These are phyloP conservation scores for Aspidapion aeneum DNA, from an alignment of 2,888 invertebrate genomes.

Conservation along the genomic window DNA sequence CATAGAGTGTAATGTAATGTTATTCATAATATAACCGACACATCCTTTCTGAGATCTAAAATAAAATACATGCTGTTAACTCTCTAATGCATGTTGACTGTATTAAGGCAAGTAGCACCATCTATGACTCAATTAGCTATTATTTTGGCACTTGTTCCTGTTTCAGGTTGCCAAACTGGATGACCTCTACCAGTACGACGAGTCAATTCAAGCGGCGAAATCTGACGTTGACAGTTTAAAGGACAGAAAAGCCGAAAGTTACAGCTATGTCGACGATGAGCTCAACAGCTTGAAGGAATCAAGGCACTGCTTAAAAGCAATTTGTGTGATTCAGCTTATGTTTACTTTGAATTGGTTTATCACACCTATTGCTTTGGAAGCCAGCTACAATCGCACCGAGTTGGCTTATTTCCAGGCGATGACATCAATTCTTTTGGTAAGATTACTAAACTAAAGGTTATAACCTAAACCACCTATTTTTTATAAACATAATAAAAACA, in stretches of 20 bases:
- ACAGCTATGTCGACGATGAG: slow-evolving; percentile 29
- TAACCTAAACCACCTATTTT: too few species aligned
- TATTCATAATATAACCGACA: too few species aligned
- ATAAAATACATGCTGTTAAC: too few species aligned
- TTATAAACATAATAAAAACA: too few species aligned
- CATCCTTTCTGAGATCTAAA: too few species aligned
- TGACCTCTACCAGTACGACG: slow-evolving; percentile 43
- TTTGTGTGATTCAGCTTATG: slow-evolving; percentile 62
- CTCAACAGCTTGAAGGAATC: slow-evolving; percentile 54
- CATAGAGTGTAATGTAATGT: too few species aligned
- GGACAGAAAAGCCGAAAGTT: slow-evolving; percentile 33
- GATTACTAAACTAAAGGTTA: slow-evolving; percentile 2
- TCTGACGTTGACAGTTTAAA: slow-evolving; percentile 40
- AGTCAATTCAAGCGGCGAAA: slow-evolving; percentile 42
- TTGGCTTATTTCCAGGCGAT: slow-evolving; percentile 21
- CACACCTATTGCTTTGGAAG: slow-evolving; percentile 22
- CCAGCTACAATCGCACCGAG: slow-evolving; percentile 19
- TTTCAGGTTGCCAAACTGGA: slow-evolving; percentile 40
- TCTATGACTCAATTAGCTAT: too few species aligned
- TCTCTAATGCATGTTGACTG: too few species aligned
- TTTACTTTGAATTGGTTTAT: slow-evolving; percentile 57
- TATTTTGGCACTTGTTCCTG: too few species aligned
- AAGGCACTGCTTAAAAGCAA: slow-evolving; percentile 58
- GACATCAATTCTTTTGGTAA: slow-evolving; percentile 24
- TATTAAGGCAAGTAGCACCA: too few species aligned